A percentile compares a stretch with the other conserved stretches of the same genome.
Conservation (phyloP, 2,888 invertebrate genomes). For the Cosmopolites sordidus region DNA sequence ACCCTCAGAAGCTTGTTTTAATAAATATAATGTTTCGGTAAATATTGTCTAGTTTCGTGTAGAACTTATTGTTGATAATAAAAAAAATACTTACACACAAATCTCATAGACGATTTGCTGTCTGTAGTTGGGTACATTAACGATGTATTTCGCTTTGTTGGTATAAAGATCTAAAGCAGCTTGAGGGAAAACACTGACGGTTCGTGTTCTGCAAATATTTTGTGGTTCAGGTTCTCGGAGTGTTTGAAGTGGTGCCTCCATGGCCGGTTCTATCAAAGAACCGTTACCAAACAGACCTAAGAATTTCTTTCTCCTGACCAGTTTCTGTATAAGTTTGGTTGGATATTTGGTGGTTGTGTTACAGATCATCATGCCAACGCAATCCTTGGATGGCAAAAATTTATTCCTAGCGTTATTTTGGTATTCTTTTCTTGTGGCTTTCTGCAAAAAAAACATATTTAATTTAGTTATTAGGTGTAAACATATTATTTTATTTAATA, state of each 20-base stretch:
- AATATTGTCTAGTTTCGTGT: no score
- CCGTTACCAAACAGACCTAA: conserved; percentile 18
- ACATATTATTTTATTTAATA: no score
- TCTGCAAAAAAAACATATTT: no score
- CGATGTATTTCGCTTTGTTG: conserved; percentile 57
- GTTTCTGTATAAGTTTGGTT: conserved; percentile 15
- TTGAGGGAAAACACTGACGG: conserved; percentile 57
- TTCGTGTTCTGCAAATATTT: conserved; percentile 38
- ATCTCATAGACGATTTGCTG: conserved; percentile 70
- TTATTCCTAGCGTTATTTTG: no score
- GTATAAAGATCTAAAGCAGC: conserved; percentile 55
- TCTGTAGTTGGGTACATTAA: conserved; percentile 60
- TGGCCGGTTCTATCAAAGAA: conserved; percentile 20
- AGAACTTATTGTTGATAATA: no score
- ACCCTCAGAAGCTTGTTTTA: no score
- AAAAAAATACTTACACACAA: conserved; percentile 53
- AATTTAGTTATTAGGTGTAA: no score
- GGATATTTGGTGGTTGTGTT: conserved; percentile 10
- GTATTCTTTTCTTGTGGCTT: no score
- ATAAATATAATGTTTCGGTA: no score
- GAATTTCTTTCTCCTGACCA: conserved; percentile 21
- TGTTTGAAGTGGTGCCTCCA: conserved; percentile 3
- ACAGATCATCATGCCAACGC: conserved; percentile 8
- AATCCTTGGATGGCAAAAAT: no score
- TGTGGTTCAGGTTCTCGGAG: conserved; percentile 19